A percentile compares a stretch with the other conserved stretches of the same genome.
phyloP scores from a whole-genome alignment of 2,113 vertebrate species.

The Saccopteryx bilineata region DNA sequence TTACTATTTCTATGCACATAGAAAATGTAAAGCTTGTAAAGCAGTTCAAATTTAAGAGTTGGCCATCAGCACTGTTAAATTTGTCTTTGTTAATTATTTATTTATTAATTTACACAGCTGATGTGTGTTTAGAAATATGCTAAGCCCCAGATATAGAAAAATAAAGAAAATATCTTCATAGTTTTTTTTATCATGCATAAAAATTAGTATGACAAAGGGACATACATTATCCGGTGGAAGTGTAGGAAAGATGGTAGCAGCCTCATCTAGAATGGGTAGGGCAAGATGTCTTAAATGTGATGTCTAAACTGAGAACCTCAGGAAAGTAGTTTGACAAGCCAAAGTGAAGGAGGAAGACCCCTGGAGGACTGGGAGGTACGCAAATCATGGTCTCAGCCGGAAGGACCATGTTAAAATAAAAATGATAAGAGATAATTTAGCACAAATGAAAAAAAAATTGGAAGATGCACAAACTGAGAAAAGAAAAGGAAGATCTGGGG shows the following conservation, averaged over 20 bases:
- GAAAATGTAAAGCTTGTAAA: neutral
- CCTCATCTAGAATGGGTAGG: neutral
- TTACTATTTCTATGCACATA: neutral
- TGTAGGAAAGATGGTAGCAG: neutral
- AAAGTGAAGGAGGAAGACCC: neutral
- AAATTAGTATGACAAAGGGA: neutral
- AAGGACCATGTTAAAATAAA: neutral
- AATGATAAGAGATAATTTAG: neutral
- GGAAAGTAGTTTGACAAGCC: neutral
- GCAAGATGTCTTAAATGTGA: neutral
- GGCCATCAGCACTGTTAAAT: neutral
- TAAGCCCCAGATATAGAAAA: neutral
- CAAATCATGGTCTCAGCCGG: neutral
- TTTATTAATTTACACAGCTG: neutral
- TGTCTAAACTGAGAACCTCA: neutral
- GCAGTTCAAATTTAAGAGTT: conserved; percentile 10
- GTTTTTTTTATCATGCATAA: neutral
- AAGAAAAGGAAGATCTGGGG: neutral
- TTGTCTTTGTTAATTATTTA: neutral
- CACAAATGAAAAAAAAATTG: neutral
- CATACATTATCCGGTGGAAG: neutral
- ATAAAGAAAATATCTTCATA: neutral
- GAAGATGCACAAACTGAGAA: neutral
- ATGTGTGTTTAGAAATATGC: neutral
- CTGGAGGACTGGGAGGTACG: neutral